A percentile compares a stretch with the other conserved stretches of the same genome.
Conservation (phyloP, 23 tunicate genomes). For the Diplosoma virens region DNA sequence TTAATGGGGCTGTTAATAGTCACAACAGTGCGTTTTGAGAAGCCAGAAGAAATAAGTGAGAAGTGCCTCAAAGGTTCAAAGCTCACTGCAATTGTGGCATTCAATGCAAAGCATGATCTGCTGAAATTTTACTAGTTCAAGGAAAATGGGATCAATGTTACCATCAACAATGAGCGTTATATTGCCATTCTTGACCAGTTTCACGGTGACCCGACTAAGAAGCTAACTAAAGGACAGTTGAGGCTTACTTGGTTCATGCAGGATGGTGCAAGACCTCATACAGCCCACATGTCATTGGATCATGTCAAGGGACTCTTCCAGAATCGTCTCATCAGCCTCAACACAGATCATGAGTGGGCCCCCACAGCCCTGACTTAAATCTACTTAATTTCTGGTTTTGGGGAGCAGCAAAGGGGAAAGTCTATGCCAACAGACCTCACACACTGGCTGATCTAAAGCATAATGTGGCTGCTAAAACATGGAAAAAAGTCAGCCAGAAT, state of each 20-base stretch:
- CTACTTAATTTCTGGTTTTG: conserved; percentile 22
- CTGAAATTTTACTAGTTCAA: conserved; percentile 15
- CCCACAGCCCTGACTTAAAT: conserved; percentile 16
- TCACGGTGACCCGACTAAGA: conserved; percentile 7
- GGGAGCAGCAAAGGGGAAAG: conserved; percentile 9
- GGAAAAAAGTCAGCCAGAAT: conserved; percentile 20
- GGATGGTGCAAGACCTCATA: conserved; percentile 27
- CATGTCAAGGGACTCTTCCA: not conserved
- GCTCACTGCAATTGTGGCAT: conserved; percentile 21
- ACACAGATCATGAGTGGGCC: conserved; percentile 27
- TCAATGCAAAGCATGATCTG: conserved; percentile 16
- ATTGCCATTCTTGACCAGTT: conserved; percentile 17
- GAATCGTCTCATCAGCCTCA: conserved; percentile 14
- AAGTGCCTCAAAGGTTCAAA: conserved; percentile 20
- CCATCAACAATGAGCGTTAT: conserved; percentile 18
- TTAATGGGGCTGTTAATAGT: conserved; percentile 19
- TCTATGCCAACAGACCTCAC: conserved; percentile 18
- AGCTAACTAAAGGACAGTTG: conserved; percentile 17
- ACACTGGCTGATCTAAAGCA: conserved; percentile 16
- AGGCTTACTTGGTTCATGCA: conserved; percentile 6
- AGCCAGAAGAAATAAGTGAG: conserved; percentile 16
- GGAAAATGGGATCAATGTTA: conserved; percentile 5
- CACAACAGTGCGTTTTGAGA: conserved; percentile 19
- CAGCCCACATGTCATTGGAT: conserved; percentile 5
- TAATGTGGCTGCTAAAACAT: too few relatives aligned